Conservation (phyloP, 2,888 invertebrate genomes). For the Drosophila algonquin region DNA sequence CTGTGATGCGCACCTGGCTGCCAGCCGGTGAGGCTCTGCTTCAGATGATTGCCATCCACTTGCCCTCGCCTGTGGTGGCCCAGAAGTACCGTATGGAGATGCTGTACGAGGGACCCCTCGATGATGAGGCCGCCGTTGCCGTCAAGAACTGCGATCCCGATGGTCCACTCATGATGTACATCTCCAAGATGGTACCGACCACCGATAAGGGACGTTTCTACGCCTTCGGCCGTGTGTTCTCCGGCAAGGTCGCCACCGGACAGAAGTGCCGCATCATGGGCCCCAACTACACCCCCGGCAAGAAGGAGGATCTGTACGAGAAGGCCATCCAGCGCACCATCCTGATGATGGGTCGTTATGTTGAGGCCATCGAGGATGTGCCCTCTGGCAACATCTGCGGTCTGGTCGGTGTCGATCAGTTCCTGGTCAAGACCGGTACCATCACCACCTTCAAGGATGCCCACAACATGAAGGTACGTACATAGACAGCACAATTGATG, state of each 20-base stretch:
- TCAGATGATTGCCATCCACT: slow-evolving; percentile 99
- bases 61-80: slow-evolving; percentile 99
- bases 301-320: slow-evolving; percentile 99
- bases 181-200: slow-evolving; percentile 99
- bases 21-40: slow-evolving; percentile 99
- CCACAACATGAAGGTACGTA: slow-evolving; percentile 95
- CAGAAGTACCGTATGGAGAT: slow-evolving; percentile 99
- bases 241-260: slow-evolving; percentile 95
- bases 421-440: slow-evolving; percentile 99
- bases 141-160: slow-evolving; percentile 97
- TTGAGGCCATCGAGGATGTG: slow-evolving; percentile 99
- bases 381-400: slow-evolving; percentile 99
- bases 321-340: slow-evolving; percentile 99
- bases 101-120: slow-evolving; percentile 99
- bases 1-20: slow-evolving; percentile 99
- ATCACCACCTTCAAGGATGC: slow-evolving; percentile 99
- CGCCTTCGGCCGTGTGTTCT: slow-evolving; percentile 99
- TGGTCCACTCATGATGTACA: slow-evolving; percentile 99
- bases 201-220: slow-evolving; percentile 99
- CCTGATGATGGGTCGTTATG: slow-evolving; percentile 99
- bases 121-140: slow-evolving; percentile 97
- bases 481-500: neutral
- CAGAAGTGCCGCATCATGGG: slow-evolving; percentile 99
- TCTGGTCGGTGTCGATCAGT: slow-evolving; percentile 99
- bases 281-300: slow-evolving; percentile 98